Conservation (phyloP, 2,888 invertebrate species). For the Anarsia innoxiella region DNA sequence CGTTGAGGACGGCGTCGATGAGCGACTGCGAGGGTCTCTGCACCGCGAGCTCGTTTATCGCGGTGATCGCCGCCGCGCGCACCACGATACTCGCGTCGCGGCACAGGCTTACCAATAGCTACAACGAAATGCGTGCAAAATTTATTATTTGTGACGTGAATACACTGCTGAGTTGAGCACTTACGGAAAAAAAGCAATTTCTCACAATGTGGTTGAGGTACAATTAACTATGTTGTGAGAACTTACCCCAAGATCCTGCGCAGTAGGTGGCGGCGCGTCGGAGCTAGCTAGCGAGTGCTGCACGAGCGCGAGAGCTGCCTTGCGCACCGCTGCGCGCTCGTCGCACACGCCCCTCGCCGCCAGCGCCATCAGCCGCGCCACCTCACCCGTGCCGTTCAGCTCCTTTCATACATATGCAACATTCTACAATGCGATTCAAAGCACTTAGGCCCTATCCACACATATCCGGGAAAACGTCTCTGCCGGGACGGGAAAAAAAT, state of each 20-base stretch:
- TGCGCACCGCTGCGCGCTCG: conserved; percentile 58
- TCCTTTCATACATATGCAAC: too few species aligned
- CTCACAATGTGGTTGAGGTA: background rate
- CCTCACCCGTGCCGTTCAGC: conserved; percentile 39
- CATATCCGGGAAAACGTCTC: too few species aligned
- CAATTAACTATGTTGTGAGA: background rate
- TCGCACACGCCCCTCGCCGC: conserved; percentile 52
- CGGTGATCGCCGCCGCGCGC: conserved; percentile 50
- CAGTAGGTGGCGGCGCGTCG: conserved; percentile 11
- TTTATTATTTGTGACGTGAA: background rate
- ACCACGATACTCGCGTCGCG: conserved; percentile 63
- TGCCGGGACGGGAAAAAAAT: too few species aligned
- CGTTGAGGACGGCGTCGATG: conserved; percentile 55
- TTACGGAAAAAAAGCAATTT: background rate
- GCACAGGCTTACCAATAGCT: conserved; percentile 56
- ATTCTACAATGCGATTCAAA: too few species aligned
- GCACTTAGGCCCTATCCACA: too few species aligned
- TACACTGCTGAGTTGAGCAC: background rate
- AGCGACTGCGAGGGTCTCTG: conserved; percentile 29
- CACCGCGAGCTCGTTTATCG: conserved; percentile 43
- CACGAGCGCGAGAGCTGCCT: conserved; percentile 46
- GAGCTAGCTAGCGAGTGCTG: conserved; percentile 33
- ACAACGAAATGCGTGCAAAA: too few species aligned
- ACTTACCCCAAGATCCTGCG: conserved; percentile 33
- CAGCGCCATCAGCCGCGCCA: conserved; percentile 42